Percentiles rank a stretch among this genome's conserved stretches.
phyloP scores from a whole-genome alignment of 1,140 invertebrate genomes.

The Drosophila bifasciata region DNA sequence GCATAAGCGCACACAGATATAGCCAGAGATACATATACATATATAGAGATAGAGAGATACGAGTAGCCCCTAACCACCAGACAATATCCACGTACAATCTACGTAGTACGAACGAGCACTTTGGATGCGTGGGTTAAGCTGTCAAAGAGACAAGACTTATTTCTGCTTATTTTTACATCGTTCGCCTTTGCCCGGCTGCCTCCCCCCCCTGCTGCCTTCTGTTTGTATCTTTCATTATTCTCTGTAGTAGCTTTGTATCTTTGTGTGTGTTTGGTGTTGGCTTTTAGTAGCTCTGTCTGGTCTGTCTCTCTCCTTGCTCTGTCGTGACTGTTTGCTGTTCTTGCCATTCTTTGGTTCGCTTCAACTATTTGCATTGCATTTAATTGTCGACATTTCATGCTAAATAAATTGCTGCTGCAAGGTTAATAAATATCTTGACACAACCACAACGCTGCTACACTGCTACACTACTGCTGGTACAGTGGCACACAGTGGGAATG shows the following conservation, averaged over 20 bases:
- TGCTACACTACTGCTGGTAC: background rate
- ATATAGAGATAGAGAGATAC: conserved; percentile 34
- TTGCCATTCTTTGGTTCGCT: conserved; percentile 34
- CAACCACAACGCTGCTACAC: conserved; percentile 4
- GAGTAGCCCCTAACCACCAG: conserved; percentile 20
- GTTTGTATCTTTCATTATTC: conserved; percentile 45
- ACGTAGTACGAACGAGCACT: conserved; percentile 7
- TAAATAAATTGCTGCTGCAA: conserved; percentile 68
- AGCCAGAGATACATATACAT: conserved; percentile 21
- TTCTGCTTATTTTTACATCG: conserved; percentile 79
- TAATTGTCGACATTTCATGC: conserved; percentile 76
- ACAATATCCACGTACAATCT: conserved; percentile 50
- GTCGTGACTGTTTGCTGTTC: conserved; percentile 61
- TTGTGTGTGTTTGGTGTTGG: conserved; percentile 21
- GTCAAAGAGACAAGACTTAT: conserved; percentile 81
- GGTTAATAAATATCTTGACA: conserved; percentile 55
- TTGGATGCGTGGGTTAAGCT: conserved; percentile 76
- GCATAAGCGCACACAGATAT: conserved; percentile 54
- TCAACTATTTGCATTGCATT: conserved; percentile 70
- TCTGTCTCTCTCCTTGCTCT: too few species aligned
- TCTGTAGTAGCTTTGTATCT: conserved; percentile 31
- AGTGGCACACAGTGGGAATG: conserved; percentile 6
- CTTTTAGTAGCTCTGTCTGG: conserved; percentile 27
- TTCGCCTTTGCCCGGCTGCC: too few species aligned
- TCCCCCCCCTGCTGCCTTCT: too few species aligned